Evolutionary conservation across 2,113 vertebrate species (phyloP).

Genomic region (Pseudorasbora parva): DNA sequence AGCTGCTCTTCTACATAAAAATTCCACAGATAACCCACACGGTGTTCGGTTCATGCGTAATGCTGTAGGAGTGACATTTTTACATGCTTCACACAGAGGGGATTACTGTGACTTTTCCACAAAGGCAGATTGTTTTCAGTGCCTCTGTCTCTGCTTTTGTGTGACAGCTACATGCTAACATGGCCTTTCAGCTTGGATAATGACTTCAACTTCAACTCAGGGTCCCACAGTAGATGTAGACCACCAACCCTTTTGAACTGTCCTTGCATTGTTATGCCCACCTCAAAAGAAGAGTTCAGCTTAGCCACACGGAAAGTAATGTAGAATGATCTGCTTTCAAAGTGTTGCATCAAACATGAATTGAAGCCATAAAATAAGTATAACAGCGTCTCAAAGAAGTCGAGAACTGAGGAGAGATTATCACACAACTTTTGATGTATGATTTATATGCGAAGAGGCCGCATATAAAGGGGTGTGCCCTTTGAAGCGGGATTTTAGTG

Average conservation of each 20-base stretch:
- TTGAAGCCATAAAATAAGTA: slow-evolving; percentile 42
- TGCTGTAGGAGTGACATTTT: slow-evolving; percentile 72
- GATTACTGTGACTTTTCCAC: slow-evolving; percentile 74
- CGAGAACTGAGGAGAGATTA: slow-evolving; percentile 32
- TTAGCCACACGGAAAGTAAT: background rate
- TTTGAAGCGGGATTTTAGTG: slow-evolving; percentile 66
- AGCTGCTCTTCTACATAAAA: slow-evolving; percentile 55
- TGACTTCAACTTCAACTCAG: slow-evolving; percentile 18
- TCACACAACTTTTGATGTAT: slow-evolving; percentile 64
- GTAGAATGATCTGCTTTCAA: slow-evolving; percentile 9
- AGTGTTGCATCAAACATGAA: slow-evolving; percentile 26
- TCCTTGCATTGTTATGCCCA: background rate
- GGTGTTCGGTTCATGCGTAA: slow-evolving; percentile 65
- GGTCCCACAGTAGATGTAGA: background rate
- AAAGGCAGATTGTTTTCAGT: slow-evolving; percentile 75
- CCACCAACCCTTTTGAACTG: background rate
- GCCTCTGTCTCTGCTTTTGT: slow-evolving; percentile 60
- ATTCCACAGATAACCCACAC: slow-evolving; percentile 68
- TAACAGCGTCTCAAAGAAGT: slow-evolving; percentile 48
- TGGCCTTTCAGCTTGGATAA: background rate
- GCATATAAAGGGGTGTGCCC: no score
- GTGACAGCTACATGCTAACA: slow-evolving; percentile 26
- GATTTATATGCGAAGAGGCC: slow-evolving; percentile 62
- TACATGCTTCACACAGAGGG: slow-evolving; percentile 75
- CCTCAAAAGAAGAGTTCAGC: slow-evolving; percentile 10